phyloP scores from a whole-genome alignment of 2,888 invertebrate genomes.

The Laothoe populi region DNA sequence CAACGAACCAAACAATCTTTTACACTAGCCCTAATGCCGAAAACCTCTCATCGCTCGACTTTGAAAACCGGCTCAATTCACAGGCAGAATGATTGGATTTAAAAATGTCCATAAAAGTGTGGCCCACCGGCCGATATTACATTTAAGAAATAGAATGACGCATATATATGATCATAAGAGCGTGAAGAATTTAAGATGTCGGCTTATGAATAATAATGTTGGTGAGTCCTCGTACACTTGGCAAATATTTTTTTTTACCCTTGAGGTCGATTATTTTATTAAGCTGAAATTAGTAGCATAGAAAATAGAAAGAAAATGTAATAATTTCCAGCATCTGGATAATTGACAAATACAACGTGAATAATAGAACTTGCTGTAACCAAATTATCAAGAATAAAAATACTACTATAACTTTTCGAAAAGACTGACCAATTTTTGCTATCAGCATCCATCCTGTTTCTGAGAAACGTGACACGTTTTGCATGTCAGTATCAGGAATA shows the following conservation, averaged over 20 bases:
- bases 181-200: background rate
- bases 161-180: slow-evolving; percentile 1
- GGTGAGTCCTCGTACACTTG: background rate
- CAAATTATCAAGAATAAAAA: background rate
- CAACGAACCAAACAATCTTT: background rate
- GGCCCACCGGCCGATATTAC: background rate
- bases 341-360: too few species aligned
- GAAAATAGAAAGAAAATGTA: too few species aligned
- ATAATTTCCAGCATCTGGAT: too few species aligned
- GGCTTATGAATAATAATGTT: background rate
- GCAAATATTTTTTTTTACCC: too few species aligned
- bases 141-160: slow-evolving; percentile 18
- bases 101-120: slow-evolving; percentile 10
- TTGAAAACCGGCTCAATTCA: slow-evolving; percentile 19
- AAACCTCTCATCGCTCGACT: slow-evolving; percentile 1
- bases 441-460: slow-evolving; percentile 10
- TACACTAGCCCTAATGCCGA: slow-evolving; percentile 7
- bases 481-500: slow-evolving; percentile 24
- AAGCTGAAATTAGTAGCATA: too few species aligned
- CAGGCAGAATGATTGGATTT: slow-evolving; percentile 13
- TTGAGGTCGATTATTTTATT: too few species aligned
- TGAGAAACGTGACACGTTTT: slow-evolving; percentile 20
- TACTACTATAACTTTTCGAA: background rate
- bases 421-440: background rate
- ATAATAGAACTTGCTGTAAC: background rate